Percentiles rank a stretch among this genome's conserved stretches.
phyloP scores from a whole-genome alignment of 2,888 invertebrate genomes.

The Stenodera caucasica region DNA sequence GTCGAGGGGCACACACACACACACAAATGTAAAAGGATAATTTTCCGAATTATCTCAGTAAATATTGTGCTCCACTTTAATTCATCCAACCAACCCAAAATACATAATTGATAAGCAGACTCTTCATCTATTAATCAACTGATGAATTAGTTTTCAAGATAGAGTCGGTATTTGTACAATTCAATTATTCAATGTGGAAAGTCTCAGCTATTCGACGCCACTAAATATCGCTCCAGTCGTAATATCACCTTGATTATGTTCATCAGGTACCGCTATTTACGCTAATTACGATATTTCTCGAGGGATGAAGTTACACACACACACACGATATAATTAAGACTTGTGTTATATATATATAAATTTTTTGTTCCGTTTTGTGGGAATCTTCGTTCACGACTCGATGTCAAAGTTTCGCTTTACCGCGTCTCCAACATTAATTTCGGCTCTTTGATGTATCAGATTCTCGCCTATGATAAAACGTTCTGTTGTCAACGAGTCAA shows the following conservation, averaged over 20 bases:
- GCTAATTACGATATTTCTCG: background rate
- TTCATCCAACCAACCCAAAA: slow-evolving; percentile 30
- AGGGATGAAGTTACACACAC: background rate
- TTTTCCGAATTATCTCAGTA: slow-evolving; percentile 52
- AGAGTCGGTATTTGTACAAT: slow-evolving; percentile 31
- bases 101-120: slow-evolving; percentile 50
- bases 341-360: too few species aligned
- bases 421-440: slow-evolving; percentile 1
- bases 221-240: background rate
- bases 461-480: background rate
- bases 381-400: background rate
- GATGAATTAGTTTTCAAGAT: slow-evolving; percentile 44
- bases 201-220: background rate
- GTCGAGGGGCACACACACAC: slow-evolving; percentile 53
- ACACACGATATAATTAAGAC: too few species aligned
- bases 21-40: slow-evolving; percentile 48
- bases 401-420: background rate
- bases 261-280: background rate
- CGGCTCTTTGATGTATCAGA: slow-evolving; percentile 8
- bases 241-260: background rate
- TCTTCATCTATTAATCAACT: slow-evolving; percentile 51
- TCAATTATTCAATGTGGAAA: slow-evolving; percentile 40
- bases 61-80: slow-evolving; percentile 17
- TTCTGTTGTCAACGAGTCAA: background rate
- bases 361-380: too few species aligned